phyloP scores from a whole-genome alignment of 2,113 vertebrate species.

The Tretioscincus oriximinensis region DNA sequence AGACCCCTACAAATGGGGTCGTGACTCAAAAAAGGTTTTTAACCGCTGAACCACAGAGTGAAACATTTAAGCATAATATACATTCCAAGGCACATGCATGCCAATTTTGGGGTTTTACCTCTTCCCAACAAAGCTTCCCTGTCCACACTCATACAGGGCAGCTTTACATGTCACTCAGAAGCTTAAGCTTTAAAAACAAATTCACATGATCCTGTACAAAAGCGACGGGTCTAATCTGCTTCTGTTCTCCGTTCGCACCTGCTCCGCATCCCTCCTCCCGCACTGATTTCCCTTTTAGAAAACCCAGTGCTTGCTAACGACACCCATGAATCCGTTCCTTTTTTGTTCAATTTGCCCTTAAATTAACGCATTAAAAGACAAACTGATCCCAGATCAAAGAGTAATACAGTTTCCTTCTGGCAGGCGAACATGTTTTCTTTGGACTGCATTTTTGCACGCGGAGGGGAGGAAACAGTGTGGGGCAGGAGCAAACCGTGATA shows the following conservation, averaged over 20 bases:
- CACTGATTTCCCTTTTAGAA: conserved; percentile 1
- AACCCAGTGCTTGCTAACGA: conserved; percentile 21
- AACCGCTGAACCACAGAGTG: too few relatives aligned
- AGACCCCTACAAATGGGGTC: too few relatives aligned
- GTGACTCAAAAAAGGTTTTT: too few relatives aligned
- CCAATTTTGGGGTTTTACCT: too few relatives aligned
- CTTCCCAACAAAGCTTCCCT: neutral
- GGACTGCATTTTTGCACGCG: conserved; percentile 32
- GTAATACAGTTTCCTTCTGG: conserved; percentile 47
- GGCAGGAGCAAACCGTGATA: neutral
- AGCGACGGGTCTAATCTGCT: too few relatives aligned
- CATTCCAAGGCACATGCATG: too few relatives aligned
- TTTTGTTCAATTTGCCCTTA: conserved; percentile 41
- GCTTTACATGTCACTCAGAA: neutral
- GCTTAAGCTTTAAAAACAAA: neutral
- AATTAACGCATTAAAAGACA: conserved; percentile 51
- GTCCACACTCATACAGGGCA: neutral
- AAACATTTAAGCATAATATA: too few relatives aligned
- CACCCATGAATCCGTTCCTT: conserved; percentile 33
- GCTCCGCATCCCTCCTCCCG: neutral
- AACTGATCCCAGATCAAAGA: conserved; percentile 64
- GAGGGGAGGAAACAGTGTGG: neutral
- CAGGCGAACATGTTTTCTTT: conserved; percentile 45
- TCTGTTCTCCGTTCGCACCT: neutral
- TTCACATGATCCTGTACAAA: neutral